Base-by-base conservation (phyloP, 2,113 vertebrate genomes). In the Trogon surrucura region DNA sequence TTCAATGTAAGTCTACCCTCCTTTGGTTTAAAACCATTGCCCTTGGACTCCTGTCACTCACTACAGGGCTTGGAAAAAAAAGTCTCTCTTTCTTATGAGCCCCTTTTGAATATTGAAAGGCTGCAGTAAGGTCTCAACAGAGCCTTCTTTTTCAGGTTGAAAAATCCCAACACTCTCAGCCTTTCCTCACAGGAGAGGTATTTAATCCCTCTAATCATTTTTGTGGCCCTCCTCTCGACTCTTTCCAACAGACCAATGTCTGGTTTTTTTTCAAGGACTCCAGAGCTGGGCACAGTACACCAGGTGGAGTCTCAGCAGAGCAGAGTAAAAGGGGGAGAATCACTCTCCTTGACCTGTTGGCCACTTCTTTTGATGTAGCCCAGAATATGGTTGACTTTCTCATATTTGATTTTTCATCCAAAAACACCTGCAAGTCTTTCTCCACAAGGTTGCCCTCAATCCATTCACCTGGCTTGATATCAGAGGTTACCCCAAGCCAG, bases 341-440 rank as follows among this genome's bases (percentile, higher is more conserved):
- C 16, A 30, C 14, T 21, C 72, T 32, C 10, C 27, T 70, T 0
- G 0, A 50, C 27, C 21, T 77, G 4, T 23, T 48, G 4, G 10
- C 10, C 20, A 0, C 4, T 50, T 60, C 26, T 60, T 80, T 88
- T 34, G 41, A 20, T n/a, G n/a, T 2, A 50, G 7, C 4, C 14
- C 18, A 53, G 13, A 10, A 41, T 11, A 58, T 7, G 8, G 20
- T 4, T 65, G 13, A 8, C 12, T 65, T 79, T 71, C 32, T n/a
- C 30, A 56, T 18, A 32, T 19, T 23, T 29, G 32, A 32, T 56
- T 80, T 77, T 38, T 50, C 47, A 62, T 32, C 16, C 20, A 62
- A 9, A 11, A 50, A 22, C 14, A 47, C 45, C 45, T 16, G 6
- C 45, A 47, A 47, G 45, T 9, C 19, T 4, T 66, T 45, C 25